These are phyloP conservation scores for Poecilia picta DNA, from an alignment of 2,797 vertebrate species.

Conservation along the genomic window DNA sequence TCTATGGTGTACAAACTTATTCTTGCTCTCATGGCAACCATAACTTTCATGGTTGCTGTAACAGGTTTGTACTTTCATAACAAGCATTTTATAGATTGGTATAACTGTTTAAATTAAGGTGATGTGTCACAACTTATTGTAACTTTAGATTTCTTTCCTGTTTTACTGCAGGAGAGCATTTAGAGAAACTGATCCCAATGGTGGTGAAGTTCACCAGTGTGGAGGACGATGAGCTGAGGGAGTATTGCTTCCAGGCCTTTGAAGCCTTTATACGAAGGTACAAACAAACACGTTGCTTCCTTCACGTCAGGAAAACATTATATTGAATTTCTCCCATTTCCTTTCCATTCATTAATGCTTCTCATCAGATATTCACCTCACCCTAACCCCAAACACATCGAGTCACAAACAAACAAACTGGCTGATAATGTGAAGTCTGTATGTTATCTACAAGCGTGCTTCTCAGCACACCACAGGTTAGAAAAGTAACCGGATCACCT, in stretches of 20 bases:
- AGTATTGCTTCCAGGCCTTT: slow-evolving; percentile 94
- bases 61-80: not conserved
- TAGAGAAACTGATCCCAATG: slow-evolving; percentile 91
- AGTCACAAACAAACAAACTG: slow-evolving; percentile 8
- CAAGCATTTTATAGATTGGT: not conserved
- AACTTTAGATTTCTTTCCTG: not conserved
- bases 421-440: not conserved
- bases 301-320: slow-evolving; percentile 4
- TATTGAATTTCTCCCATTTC: slow-evolving; percentile 2
- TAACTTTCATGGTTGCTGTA: not conserved
- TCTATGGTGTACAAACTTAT: not conserved
- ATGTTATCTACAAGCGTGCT: not conserved
- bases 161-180: slow-evolving; percentile 83
- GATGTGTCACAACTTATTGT: not conserved
- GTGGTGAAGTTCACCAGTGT: slow-evolving; percentile 88
- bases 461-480: not conserved
- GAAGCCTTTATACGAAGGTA: slow-evolving; percentile 94
- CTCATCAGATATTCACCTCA: not conserved
- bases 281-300: slow-evolving; percentile 9
- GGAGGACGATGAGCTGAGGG: slow-evolving; percentile 93
- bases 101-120: not conserved
- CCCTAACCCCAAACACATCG: not conserved
- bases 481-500: not conserved
- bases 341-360: not conserved
- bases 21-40: not conserved